Evolutionary conservation across 2,797 vertebrate species (phyloP).

Genomic region (Morus bassanus): DNA sequence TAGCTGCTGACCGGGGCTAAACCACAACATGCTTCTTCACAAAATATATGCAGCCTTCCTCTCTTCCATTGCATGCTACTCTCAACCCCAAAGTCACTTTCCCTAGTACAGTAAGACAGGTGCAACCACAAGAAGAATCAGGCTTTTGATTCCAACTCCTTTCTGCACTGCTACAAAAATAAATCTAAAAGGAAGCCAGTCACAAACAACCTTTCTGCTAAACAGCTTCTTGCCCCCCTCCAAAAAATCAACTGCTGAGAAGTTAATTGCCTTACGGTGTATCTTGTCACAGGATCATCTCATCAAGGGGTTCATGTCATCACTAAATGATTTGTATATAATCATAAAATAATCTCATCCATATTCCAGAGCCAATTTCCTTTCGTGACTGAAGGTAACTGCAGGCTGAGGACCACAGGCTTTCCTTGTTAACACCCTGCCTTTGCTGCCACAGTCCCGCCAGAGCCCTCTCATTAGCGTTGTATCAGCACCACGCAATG

Average conservation of each 20-base stretch:
- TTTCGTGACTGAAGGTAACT: neutral
- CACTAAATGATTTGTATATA: neutral
- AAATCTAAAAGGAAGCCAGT: neutral
- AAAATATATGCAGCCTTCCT: neutral
- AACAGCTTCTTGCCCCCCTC: neutral
- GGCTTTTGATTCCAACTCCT: neutral
- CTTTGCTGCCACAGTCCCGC: neutral
- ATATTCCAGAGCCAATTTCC: neutral
- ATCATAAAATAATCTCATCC: conserved; percentile 19
- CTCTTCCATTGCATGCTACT: neutral
- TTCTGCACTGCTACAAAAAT: neutral
- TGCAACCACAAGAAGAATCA: neutral
- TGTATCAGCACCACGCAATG: neutral
- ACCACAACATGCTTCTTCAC: neutral
- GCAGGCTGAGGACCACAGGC: neutral
- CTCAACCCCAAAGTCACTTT: neutral
- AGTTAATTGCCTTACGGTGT: neutral
- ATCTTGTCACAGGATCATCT: neutral
- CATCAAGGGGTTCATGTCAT: neutral
- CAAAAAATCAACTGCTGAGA: neutral
- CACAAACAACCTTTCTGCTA: neutral
- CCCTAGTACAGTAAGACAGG: neutral
- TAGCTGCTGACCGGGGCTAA: too few species aligned
- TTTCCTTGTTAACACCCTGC: neutral
- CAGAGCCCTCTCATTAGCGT: neutral